Evolutionary conservation across 2,888 invertebrate genomes (phyloP), one percentile per base, ranked within the genome.

Genomic region (Laothoe populi): DNA sequence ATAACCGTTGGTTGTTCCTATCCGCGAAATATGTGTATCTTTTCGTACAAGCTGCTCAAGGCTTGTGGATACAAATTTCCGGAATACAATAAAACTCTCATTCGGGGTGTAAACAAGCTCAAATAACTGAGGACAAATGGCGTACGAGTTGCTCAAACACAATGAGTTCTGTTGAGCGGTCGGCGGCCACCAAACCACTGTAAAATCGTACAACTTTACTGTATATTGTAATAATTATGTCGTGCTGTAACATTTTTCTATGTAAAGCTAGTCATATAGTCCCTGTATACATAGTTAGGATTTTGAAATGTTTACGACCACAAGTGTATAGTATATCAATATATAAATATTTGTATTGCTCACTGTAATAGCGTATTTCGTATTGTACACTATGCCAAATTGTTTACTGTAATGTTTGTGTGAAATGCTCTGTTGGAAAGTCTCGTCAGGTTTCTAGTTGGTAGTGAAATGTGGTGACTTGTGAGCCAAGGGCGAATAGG

Each of bases 211-310:
- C 23, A 42, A 42, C 42, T 42, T 16, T 24, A 58, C 24, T 23
- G 2, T 38, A 16, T 53, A 10, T 19, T 53, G 53, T 53, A 31
- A 31, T n/a, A n/a, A n/a, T n/a, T 31, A 35, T 11, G 19, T 53
- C 11, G 19, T 53, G 53, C 53, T 16, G 53, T 64, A 67, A 64
- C 61, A 63, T 68, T 66, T 67, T 53, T 53, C 31, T 69, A 70
- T 78, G 74, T 76, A 69, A 71, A 75, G 71, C 81, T 79, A 79
- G 78, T 80, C 79, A 73, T 62, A 67, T 75, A 70, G 72, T 60
- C 60, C 46, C 62, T 60, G 35, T 62, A 44, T 64, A 66, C 53
- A 58, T 66, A 65, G 64, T 23, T 68, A 64, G 62, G 61, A 53
- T 53, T 53, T 53, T 59, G 57, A 61, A 63, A 40, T 57, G 11